A percentile compares a stretch with the other conserved stretches of the same genome.
Evolutionary conservation across 2,888 invertebrate species (phyloP).

Genomic region (Diploptera punctata): DNA sequence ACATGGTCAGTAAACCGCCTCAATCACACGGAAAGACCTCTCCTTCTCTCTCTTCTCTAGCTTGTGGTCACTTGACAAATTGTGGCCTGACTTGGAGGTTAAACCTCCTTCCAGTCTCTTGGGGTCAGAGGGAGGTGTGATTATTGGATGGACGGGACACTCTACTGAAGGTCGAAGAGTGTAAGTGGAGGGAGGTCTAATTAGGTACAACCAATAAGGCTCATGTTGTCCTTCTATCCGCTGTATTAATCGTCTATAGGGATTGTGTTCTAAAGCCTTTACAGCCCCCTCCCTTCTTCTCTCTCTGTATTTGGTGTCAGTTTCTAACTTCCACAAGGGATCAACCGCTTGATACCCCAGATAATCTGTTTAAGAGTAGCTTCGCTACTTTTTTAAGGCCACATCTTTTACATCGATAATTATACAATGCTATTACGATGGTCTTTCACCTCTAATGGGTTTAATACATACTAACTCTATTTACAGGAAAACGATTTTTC

Average conservation of each 20-base stretch:
- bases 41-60: not conserved
- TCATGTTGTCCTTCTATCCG: not conserved
- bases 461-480: too few relatives aligned
- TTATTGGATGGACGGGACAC: slow-evolving; percentile 21
- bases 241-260: slow-evolving; percentile 3
- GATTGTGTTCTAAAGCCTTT: slow-evolving; percentile 7
- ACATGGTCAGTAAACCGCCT: slow-evolving; percentile 22
- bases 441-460: too few relatives aligned
- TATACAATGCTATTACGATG: too few relatives aligned
- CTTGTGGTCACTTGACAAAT: slow-evolving; percentile 26
- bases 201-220: slow-evolving; percentile 4
- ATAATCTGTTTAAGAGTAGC: too few relatives aligned
- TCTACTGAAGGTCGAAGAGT: slow-evolving; percentile 21
- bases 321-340: not conserved
- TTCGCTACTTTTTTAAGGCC: too few relatives aligned
- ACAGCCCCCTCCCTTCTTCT: not conserved
- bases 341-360: not conserved
- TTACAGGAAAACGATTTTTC: too few relatives aligned
- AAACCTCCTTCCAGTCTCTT: slow-evolving; percentile 1
- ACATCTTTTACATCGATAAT: too few relatives aligned
- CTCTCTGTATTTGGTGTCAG: not conserved
- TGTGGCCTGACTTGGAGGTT: slow-evolving; percentile 12
- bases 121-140: slow-evolving; percentile 12
- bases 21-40: slow-evolving; percentile 15
- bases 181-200: slow-evolving; percentile 6